Evolutionary conservation across 1,140 invertebrate genomes (phyloP).

Genomic region (Manduca sexta): DNA sequence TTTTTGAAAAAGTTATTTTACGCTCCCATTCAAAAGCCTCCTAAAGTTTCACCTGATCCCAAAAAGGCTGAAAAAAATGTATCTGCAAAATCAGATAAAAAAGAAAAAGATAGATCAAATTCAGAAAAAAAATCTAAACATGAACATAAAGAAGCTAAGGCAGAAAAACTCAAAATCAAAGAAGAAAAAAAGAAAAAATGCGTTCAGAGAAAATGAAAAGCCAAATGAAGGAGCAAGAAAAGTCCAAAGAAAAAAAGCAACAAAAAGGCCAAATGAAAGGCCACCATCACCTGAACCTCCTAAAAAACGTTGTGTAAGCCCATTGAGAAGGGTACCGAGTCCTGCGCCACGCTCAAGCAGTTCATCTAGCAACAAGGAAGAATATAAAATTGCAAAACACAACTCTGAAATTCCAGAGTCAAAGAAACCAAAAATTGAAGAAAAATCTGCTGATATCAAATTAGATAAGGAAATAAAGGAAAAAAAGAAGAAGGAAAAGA

Average conservation of each 20-base stretch:
- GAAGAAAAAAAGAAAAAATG: conserved; percentile 76
- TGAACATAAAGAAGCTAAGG: conserved; percentile 72
- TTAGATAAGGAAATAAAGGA: conserved; percentile 55
- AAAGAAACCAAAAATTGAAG: conserved; percentile 58
- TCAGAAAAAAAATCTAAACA: conserved; percentile 77
- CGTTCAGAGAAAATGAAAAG: conserved; percentile 78
- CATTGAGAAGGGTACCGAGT: conserved; percentile 58
- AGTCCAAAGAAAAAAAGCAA: conserved; percentile 75
- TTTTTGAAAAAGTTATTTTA: conserved; percentile 88
- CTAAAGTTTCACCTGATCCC: conserved; percentile 78
- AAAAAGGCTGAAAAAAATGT: conserved; percentile 77
- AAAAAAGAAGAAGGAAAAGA: conserved; percentile 73
- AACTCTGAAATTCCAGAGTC: conserved; percentile 58
- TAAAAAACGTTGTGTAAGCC: conserved; percentile 77
- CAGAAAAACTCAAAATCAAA: conserved; percentile 70
- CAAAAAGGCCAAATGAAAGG: conserved; percentile 62
- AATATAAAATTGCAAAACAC: conserved; percentile 55
- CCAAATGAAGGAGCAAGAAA: conserved; percentile 76
- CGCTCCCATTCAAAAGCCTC: conserved; percentile 81
- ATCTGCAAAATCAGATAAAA: conserved; percentile 73
- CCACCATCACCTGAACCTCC: conserved; percentile 65
- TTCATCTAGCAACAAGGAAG: conserved; percentile 68
- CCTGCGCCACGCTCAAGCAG: conserved; percentile 59
- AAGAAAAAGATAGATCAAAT: conserved; percentile 74
- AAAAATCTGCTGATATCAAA: conserved; percentile 61